phyloP scores from a whole-genome alignment of 2,888 invertebrate genomes.

The Pediacus dermestoides region DNA sequence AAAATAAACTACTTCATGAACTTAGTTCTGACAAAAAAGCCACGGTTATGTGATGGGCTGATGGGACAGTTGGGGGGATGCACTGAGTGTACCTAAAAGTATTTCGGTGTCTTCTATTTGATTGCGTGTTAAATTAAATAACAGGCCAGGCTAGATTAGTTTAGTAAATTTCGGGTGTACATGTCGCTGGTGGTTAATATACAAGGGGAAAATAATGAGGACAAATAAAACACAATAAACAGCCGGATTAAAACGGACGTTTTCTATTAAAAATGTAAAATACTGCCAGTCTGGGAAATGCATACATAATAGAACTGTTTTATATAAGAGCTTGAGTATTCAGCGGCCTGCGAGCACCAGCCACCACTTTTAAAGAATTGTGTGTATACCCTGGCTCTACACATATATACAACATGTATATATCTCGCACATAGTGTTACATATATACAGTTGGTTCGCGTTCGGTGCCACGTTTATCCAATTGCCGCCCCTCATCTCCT shows the following conservation, averaged over 20 bases:
- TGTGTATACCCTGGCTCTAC: not conserved
- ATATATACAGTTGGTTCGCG: slow-evolving; percentile 8
- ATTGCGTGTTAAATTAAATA: too few relatives aligned
- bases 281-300: slow-evolving; percentile 46
- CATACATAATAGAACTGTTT: slow-evolving; percentile 41
- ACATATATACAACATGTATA: too few relatives aligned
- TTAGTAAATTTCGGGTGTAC: too few relatives aligned
- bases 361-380: not conserved
- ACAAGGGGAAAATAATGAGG: slow-evolving; percentile 2
- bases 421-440: too few relatives aligned
- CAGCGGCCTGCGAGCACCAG: not conserved
- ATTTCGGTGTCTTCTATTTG: too few relatives aligned
- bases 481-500: slow-evolving; percentile 13
- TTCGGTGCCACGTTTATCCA: slow-evolving; percentile 11
- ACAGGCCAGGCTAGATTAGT: too few relatives aligned
- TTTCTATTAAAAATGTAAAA: slow-evolving; percentile 50
- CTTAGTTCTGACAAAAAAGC: too few relatives aligned
- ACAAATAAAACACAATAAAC: slow-evolving; percentile 38
- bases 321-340: slow-evolving; percentile 5
- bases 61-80: too few relatives aligned
- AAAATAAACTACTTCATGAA: too few relatives aligned
- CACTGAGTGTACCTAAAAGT: too few relatives aligned
- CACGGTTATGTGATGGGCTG: too few relatives aligned
- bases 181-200: slow-evolving; percentile 1
- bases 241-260: slow-evolving; percentile 44